These are phyloP conservation scores for Protobothrops flavoviridis DNA, from an alignment of 2,113 vertebrate genomes.

Conservation along the genomic window DNA sequence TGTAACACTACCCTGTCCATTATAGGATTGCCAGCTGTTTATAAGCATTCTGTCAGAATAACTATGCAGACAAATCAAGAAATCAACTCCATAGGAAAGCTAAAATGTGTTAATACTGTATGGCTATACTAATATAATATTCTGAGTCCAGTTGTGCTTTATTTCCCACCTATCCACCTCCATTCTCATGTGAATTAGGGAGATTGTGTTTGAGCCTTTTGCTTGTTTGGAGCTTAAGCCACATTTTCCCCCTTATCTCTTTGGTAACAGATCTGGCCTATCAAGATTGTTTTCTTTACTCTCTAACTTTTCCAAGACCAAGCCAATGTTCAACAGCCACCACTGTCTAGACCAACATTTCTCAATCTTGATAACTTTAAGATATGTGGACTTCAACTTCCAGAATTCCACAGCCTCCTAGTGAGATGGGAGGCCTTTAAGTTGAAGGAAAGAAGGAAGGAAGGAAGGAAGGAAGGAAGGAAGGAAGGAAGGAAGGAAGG, in stretches of 20 bases:
- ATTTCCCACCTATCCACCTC: not conserved
- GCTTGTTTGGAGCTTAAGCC: not conserved
- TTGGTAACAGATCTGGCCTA: not conserved
- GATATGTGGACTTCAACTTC: not conserved
- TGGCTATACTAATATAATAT: not conserved
- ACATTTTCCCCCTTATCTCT: not conserved
- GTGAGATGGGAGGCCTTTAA: too few species aligned
- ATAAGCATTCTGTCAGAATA: not conserved
- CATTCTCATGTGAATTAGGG: not conserved
- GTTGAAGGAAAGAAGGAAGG: not conserved
- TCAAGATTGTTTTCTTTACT: not conserved
- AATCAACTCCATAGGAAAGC: not conserved
- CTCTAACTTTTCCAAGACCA: not conserved
- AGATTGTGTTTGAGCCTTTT: not conserved
- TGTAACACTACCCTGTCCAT: not conserved
- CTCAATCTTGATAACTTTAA: not conserved
- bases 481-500: too few species aligned
- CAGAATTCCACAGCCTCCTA: not conserved
- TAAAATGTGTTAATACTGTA: not conserved
- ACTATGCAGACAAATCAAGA: not conserved
- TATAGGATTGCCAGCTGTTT: not conserved
- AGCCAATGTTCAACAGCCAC: not conserved
- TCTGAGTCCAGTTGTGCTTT: not conserved
- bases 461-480: conserved; percentile 57
- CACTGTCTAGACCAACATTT: not conserved